Evolutionary conservation across 2,888 invertebrate genomes (phyloP).

Genomic region (Drosophila conformis): DNA sequence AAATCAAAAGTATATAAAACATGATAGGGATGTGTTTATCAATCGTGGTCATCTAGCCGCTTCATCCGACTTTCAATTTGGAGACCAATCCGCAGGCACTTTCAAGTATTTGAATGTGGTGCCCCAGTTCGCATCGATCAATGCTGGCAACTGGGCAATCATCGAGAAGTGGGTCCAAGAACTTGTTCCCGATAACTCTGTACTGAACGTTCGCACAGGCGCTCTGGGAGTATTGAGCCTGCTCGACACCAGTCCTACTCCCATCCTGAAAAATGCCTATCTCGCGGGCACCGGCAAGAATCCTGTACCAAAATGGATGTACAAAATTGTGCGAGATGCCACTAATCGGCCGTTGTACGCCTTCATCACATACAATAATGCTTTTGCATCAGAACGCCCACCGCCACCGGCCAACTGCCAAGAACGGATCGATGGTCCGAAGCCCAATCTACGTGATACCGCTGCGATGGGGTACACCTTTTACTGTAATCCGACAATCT

Average conservation of each 20-base stretch:
- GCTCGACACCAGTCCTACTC: not conserved
- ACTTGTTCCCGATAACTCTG: not conserved
- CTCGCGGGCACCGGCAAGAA: not conserved
- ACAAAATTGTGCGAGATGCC: slow-evolving; percentile 11
- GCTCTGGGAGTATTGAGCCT: slow-evolving; percentile 1
- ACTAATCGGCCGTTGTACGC: not conserved
- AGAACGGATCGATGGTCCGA: not conserved
- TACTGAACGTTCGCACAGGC: slow-evolving; percentile 24
- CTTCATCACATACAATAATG: slow-evolving; percentile 35
- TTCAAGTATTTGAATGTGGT: slow-evolving; percentile 85
- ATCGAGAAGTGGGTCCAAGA: slow-evolving; percentile 83
- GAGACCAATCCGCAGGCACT: slow-evolving; percentile 84
- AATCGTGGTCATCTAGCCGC: slow-evolving; percentile 85
- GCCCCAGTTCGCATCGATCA: slow-evolving; percentile 86
- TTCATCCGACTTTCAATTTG: slow-evolving; percentile 85
- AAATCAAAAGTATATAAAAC: not conserved
- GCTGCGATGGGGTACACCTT: slow-evolving; percentile 1
- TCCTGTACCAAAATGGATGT: slow-evolving; percentile 14
- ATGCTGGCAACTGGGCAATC: slow-evolving; percentile 86
- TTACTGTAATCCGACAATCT: slow-evolving; percentile 20
- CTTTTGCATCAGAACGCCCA: not conserved
- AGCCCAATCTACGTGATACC: not conserved
- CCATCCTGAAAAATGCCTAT: not conserved
- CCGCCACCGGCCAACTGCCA: not conserved
- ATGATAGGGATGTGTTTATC: slow-evolving; percentile 42